phyloP scores from a whole-genome alignment of 1,140 invertebrate genomes.

The Neodiprion virginianus region DNA sequence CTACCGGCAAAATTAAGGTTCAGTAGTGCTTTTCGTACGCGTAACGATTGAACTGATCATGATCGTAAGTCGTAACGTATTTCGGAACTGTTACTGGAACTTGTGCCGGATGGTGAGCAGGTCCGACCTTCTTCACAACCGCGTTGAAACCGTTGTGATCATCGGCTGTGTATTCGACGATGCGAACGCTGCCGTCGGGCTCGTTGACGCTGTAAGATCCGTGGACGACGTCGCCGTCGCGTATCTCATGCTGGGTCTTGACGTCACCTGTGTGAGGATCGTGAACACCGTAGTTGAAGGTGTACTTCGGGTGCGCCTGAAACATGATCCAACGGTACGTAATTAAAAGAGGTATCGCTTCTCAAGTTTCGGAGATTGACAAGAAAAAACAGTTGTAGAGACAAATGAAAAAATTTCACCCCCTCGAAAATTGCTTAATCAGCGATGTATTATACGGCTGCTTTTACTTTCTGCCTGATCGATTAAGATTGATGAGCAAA shows the following conservation, averaged over 20 bases:
- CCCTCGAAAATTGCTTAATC: no score
- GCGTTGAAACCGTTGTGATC: slow-evolving; percentile 65
- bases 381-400: no score
- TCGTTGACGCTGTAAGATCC: slow-evolving; percentile 64
- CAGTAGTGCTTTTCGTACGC: slow-evolving; percentile 54
- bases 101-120: slow-evolving; percentile 54
- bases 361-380: no score
- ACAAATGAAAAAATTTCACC: no score
- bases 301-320: slow-evolving; percentile 61
- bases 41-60: slow-evolving; percentile 55
- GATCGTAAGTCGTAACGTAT: slow-evolving; percentile 38
- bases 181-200: slow-evolving; percentile 62
- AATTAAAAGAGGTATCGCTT: no score
- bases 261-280: slow-evolving; percentile 64
- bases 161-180: slow-evolving; percentile 64
- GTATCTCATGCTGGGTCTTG: slow-evolving; percentile 63
- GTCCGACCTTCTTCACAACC: slow-evolving; percentile 62
- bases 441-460: no score
- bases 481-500: no score
- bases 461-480: no score
- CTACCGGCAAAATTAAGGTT: neutral
- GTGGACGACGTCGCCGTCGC: slow-evolving; percentile 63
- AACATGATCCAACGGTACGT: slow-evolving; percentile 27
- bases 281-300: slow-evolving; percentile 63
- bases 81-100: slow-evolving; percentile 43